Percentiles rank a stretch among this genome's conserved stretches.
phyloP scores from a whole-genome alignment of 2,113 vertebrate species.

The Gila orcuttii region DNA sequence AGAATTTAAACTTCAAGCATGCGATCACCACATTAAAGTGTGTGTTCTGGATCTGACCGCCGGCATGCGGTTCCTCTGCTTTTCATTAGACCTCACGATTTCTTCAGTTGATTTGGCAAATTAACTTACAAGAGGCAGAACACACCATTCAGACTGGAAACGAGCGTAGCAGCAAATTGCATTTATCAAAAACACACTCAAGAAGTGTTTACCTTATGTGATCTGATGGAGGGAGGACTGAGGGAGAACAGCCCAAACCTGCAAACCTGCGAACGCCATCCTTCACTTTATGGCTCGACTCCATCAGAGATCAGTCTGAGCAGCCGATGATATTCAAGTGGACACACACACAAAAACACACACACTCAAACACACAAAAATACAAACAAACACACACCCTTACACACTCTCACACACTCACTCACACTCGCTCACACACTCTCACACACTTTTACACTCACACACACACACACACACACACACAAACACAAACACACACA shows the following conservation, averaged over 20 bases:
- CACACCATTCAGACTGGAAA: slow-evolving; percentile 76
- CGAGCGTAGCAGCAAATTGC: slow-evolving; percentile 77
- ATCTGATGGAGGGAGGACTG: slow-evolving; percentile 61
- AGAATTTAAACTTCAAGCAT: slow-evolving; percentile 72
- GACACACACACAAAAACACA: neutral
- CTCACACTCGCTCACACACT: no score
- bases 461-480: no score
- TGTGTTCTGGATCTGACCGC: slow-evolving; percentile 72
- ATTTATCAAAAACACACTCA: slow-evolving; percentile 79
- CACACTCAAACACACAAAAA: no score
- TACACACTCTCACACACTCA: no score
- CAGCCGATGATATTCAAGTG: neutral
- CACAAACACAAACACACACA: slow-evolving; percentile 27
- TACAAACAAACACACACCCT: no score
- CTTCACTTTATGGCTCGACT: slow-evolving; percentile 37
- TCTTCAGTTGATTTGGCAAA: slow-evolving; percentile 67
- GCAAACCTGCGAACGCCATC: neutral
- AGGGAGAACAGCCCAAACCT: no score
- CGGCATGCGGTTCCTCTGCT: slow-evolving; percentile 72
- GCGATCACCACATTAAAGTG: slow-evolving; percentile 80
- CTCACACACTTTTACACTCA: no score
- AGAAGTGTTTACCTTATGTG: slow-evolving; percentile 67
- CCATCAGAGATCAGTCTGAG: neutral
- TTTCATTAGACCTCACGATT: slow-evolving; percentile 70
- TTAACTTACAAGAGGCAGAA: slow-evolving; percentile 78